A percentile compares a stretch with the other conserved stretches of the same genome.
phyloP scores from a whole-genome alignment of 2,888 invertebrate genomes.

The Cheilosia vulpina region DNA sequence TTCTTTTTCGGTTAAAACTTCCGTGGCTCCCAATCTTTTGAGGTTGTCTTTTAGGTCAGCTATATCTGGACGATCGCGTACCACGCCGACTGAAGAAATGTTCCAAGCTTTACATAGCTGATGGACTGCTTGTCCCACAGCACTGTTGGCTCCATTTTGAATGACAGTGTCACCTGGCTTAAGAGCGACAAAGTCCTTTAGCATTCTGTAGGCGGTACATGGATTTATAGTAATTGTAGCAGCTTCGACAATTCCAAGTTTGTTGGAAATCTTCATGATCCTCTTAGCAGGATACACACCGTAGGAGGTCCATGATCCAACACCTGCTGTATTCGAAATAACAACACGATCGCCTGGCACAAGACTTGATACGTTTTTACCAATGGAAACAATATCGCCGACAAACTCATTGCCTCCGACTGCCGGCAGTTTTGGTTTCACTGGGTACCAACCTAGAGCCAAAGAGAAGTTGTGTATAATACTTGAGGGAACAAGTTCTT shows the following conservation, averaged over 20 bases:
- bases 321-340: conserved; percentile 89
- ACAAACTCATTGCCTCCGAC: conserved; percentile 98
- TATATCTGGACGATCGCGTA: conserved; percentile 91
- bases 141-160: conserved; percentile 98
- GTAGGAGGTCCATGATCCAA: conserved; percentile 96
- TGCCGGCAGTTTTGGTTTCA: conserved; percentile 92
- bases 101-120: conserved; percentile 92
- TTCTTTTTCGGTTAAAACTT: conserved; percentile 94
- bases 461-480: conserved; percentile 59
- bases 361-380: conserved; percentile 85
- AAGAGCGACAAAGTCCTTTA: conserved; percentile 92
- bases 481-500: conserved; percentile 76
- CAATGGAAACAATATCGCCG: conserved; percentile 90
- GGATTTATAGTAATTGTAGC: conserved; percentile 97
- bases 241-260: conserved; percentile 90
- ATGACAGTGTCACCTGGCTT: conserved; percentile 93
- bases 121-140: conserved; percentile 96
- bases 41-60: conserved; percentile 87
- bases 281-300: conserved; percentile 86
- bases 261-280: conserved; percentile 88
- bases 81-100: conserved; percentile 93
- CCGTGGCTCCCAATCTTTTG: conserved; percentile 90
- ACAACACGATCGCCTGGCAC: conserved; percentile 90
- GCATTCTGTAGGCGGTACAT: conserved; percentile 97
- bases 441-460: conserved; percentile 86